Evolutionary conservation across 2,797 vertebrate species (phyloP).

Genomic region (Lacerta bilineata): DNA sequence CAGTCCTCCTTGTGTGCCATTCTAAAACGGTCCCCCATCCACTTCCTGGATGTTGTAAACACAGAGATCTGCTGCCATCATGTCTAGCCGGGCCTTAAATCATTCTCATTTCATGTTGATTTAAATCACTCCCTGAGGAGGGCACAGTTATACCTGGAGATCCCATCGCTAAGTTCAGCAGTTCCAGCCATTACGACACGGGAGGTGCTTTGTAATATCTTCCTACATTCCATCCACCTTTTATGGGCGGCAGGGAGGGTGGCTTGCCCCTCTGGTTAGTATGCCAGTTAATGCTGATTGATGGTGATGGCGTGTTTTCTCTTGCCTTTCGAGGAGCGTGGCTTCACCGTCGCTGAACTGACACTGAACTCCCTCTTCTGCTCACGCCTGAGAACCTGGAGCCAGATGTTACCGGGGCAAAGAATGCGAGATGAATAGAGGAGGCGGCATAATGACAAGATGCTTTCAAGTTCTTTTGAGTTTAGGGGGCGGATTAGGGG

Average conservation of each 20-base stretch:
- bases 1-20: background rate
- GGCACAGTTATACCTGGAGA: background rate
- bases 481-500: conserved; percentile 66
- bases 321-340: conserved; percentile 45
- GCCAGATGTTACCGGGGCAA: conserved; percentile 65
- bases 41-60: background rate
- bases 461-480: conserved; percentile 67
- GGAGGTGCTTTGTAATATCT: conserved; percentile 2
- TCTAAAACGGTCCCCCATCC: background rate
- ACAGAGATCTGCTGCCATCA: background rate
- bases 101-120: background rate
- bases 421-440: conserved; percentile 62
- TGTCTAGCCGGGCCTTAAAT: background rate
- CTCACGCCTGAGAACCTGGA: conserved; percentile 60
- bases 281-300: conserved; percentile 31
- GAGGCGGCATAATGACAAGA: conserved; percentile 66
- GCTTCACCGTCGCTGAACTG: conserved; percentile 42
- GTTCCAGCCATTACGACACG: background rate
- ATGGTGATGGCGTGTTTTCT: conserved; percentile 17
- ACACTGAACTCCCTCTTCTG: conserved; percentile 43
- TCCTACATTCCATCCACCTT: background rate
- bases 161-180: background rate
- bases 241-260: background rate
- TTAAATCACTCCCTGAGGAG: background rate
- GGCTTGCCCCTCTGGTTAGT: conserved; percentile 13